Base-by-base conservation (phyloP, 2,888 invertebrate species). In the Theodoxus fluviatilis region DNA sequence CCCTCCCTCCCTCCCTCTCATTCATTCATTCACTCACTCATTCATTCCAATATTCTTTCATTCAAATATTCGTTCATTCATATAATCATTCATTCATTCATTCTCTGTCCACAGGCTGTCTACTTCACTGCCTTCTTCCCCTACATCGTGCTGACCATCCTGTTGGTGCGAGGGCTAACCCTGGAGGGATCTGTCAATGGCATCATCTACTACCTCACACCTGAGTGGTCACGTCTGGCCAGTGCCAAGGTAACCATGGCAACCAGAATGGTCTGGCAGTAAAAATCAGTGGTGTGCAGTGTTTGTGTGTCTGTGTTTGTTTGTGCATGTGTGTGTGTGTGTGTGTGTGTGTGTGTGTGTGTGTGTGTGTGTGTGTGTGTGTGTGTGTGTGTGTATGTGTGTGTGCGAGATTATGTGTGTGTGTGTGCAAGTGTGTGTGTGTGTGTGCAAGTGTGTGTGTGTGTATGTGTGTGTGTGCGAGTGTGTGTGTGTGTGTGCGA, bases 111-210 rank as follows among this genome's bases (percentile, higher is more conserved):
- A 22, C 80, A 84, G 84, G 84, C 82, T 37, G 82, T 82, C 6
- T 85, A 85, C 71, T 82, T 85, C 74, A 85, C 84, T 12, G 81
- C 85, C n/a, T 79, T 81, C 71, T 85, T 85, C 71, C 85, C 85
- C 2, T 85, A 84, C 69, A 49, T 84, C 52, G 83, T 85, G 35
- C 74, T 85, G 55, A 71, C 76, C 31, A 81, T 83, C 35, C 75
- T 85, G 71, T 73, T 85, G 67, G 75, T 83, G 18, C 74, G 84
- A 31, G 83, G 83, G 37, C 68, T 84, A 31, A 84, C 81, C 12
- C 75, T 85, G 37, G 78, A 80, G 57, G 85, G 85, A 15, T 80
- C 83, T 15, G 31, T 73, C 2, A 77, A 83, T 55, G 85, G 85
- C 6, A 83, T 85, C 55, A 61, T 79, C 38, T 85, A 79, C 74